These are phyloP conservation scores for Nematolebias whitei DNA, from an alignment of 2,113 vertebrate species.

Conservation along the genomic window DNA sequence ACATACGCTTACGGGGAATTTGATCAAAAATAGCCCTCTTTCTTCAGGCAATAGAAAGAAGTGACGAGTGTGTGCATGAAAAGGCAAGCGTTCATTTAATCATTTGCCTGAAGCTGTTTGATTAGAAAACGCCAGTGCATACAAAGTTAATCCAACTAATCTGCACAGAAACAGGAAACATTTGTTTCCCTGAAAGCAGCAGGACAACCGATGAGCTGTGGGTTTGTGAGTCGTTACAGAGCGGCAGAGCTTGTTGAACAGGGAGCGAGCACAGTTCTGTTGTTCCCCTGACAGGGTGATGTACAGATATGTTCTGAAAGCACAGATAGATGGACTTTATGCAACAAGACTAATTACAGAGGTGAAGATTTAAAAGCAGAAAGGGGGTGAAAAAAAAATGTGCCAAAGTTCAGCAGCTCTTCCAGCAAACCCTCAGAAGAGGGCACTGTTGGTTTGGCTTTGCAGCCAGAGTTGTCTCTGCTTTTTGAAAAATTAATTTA, in stretches of 20 bases:
- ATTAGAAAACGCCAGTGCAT: constrained; percentile 29
- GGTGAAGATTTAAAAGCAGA: background rate
- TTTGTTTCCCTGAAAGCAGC: constrained; percentile 16
- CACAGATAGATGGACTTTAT: constrained; percentile 12
- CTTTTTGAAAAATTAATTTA: too few relatives aligned
- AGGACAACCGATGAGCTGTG: background rate
- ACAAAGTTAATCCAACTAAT: constrained; percentile 35
- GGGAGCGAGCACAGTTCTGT: constrained; percentile 1
- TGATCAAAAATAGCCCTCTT: constrained; percentile 19
- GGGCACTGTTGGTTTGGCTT: too few relatives aligned
- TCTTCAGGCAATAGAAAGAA: constrained; percentile 31
- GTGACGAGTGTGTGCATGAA: constrained; percentile 16
- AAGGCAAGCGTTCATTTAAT: constrained; percentile 28
- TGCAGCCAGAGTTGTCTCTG: too few relatives aligned
- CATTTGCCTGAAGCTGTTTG: constrained; percentile 16
- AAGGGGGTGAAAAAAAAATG: background rate
- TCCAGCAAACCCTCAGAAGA: too few relatives aligned
- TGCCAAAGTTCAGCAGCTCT: too few relatives aligned
- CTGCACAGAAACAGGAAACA: constrained; percentile 19
- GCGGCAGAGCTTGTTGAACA: constrained; percentile 36
- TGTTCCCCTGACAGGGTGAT: constrained; percentile 20
- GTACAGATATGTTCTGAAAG: constrained; percentile 7
- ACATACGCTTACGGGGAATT: too few relatives aligned
- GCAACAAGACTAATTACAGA: background rate
- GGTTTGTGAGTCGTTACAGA: too few relatives aligned